Base-by-base conservation (phyloP, 2,797 vertebrate species). In the Acipenser transmontanus region DNA sequence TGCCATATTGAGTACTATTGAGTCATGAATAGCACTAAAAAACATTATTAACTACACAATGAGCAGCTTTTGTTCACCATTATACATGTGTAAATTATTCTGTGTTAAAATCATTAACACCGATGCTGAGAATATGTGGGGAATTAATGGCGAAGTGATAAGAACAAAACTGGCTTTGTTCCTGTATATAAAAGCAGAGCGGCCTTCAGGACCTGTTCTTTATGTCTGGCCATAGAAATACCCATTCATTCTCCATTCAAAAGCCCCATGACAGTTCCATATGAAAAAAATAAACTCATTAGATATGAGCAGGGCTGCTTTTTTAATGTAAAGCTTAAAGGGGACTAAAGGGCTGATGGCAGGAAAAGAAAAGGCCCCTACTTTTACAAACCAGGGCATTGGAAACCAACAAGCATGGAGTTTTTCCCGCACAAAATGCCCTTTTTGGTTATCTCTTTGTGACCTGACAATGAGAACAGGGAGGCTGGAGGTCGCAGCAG, bases 91-190 rank as follows among this genome's bases (percentile, higher is more conserved):
- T 64, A 72, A 72, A 75, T 77, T 77, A 78, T 78, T 76, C 69
- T 7, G 8, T 75, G 69, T 73, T 79, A 80, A 56, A 81, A 72
- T 48, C 64, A 1, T 78, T 72, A 76, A 75, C 77, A 61, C 56
- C 63, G 68, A 73, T 75, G 76, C 69, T 8, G 1, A 74, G 71
- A 68, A 66, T 17, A 5, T 69, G 54, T 50, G 69, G 67, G 57
- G 70, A 77, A 75, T 71, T 79, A 76, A 65, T 59, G 66, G 68
- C 62, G 59, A 64, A 65, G 59, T 65, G 76, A 65, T 62, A 71
- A 72, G 60, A 74, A 78, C 69, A 82, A 76, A 74, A 74, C 65
- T 63, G 66, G 63, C 72, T 75, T 81, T 77, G 67, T 82, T 68
- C 73, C 48, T 48, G 13, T 61, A 70, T 50, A 81, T 72, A 78